Evolutionary conservation across 2,888 invertebrate species (phyloP).

Genomic region (Drosophila paracracens): DNA sequence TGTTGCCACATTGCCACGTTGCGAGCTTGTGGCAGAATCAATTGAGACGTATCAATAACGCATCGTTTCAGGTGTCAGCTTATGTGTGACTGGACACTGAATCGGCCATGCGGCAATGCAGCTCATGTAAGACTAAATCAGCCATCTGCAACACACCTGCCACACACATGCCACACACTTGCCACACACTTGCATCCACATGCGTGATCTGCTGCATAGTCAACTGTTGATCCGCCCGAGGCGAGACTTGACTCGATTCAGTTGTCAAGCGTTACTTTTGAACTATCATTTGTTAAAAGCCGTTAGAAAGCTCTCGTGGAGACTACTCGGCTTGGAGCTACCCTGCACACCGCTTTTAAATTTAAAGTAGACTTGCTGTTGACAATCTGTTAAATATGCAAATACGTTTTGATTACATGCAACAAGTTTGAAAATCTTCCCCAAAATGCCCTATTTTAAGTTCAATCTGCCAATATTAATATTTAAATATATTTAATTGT

Average conservation of each 20-base stretch:
- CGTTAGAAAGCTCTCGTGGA: background rate
- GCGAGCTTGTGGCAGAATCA: conserved; percentile 33
- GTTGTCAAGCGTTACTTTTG: background rate
- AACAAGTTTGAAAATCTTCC: background rate
- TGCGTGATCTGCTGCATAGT: background rate
- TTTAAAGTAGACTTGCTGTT: background rate
- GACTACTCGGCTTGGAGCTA: background rate
- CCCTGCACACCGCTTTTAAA: background rate
- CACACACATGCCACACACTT: background rate
- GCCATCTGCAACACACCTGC: background rate
- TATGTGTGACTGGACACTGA: conserved; percentile 52
- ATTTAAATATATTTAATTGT: too few relatives aligned
- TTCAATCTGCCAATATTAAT: background rate
- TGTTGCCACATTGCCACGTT: background rate
- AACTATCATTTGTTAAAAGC: background rate
- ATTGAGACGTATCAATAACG: conserved; percentile 46
- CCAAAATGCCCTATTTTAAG: background rate
- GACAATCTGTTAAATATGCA: background rate
- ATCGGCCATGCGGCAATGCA: conserved; percentile 48
- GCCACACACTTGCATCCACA: background rate
- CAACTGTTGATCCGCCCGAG: background rate
- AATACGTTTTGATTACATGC: background rate
- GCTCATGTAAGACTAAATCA: background rate
- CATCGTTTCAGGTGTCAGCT: conserved; percentile 56
- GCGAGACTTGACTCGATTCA: background rate